Base-by-base conservation (phyloP, 2,888 invertebrate genomes). In the Doris montereyensis region DNA sequence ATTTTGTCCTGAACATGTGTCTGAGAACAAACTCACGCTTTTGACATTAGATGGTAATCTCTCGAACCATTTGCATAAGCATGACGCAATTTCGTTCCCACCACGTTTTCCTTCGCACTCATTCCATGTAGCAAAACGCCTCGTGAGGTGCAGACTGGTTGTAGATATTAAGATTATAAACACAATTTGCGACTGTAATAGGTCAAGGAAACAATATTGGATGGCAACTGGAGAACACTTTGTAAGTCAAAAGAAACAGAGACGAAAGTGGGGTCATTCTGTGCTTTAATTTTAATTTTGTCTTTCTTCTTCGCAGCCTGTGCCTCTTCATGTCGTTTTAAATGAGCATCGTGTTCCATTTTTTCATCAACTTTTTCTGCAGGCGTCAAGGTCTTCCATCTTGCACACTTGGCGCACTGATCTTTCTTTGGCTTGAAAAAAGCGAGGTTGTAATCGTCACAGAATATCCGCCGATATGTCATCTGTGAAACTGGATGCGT, bases 1-100 rank as follows among this genome's bases (percentile, higher is more conserved):
- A n/a, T 71, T 71, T n/a, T 71, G 71, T 8, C 34, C 71, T 13
- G 71, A 71, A 21, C 35, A 71, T 13, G 71, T 71, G 34, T 71
- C 71, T 2, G 71, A 71, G 34, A 13, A 71, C 34, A 71, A 34
- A 32, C 32, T 1, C 4, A 71, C 71, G 34, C 34, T 30, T 32
- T 71, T 17, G 1, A 34, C 21, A 0, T 34, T 8, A 3, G 10
- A 17, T 2, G 71, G 71, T 13, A 71, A 17, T 34, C 24, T n/a
- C 34, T 71, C 35, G 3, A 71, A 34, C 17, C 24, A 30, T n/a
- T 4, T 10, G 1, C 34, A 5, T 2, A 71, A 17, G 17, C 13
- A 71, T 8, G 71, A 21, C 35, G 71, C 28, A 10, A 71, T 71
- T 32, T 71, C 71, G 35, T 21, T n/a, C 1, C 32, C n/a, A 10